Evolutionary conservation across 2,797 vertebrate genomes (phyloP).

Genomic region (Iguana delicatissima): DNA sequence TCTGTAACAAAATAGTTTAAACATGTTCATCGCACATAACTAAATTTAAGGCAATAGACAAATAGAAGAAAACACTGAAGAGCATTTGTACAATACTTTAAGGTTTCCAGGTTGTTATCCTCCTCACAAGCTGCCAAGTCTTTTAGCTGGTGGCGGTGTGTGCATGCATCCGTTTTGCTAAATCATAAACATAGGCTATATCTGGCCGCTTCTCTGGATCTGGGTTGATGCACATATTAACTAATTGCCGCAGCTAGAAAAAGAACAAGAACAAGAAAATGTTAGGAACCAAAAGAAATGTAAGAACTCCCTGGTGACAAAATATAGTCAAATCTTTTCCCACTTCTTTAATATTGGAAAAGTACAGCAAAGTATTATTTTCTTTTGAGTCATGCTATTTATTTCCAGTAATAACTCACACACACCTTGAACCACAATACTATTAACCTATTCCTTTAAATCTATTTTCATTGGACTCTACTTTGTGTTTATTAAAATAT

Average conservation of each 20-base stretch:
- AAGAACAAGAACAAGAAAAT: constrained; percentile 31
- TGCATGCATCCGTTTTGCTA: constrained; percentile 94
- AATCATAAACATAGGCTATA: constrained; percentile 93
- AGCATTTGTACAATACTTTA: constrained; percentile 62
- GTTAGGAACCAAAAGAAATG: neutral
- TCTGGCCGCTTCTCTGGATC: constrained; percentile 98
- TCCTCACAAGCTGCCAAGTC: constrained; percentile 1
- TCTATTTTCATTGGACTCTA: neutral
- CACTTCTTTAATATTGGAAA: neutral
- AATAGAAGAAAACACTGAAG: constrained; percentile 54
- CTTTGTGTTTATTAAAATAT: neutral
- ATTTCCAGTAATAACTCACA: neutral
- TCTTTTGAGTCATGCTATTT: neutral
- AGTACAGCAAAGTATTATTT: neutral
- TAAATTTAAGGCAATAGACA: constrained; percentile 54
- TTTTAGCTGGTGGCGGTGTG: constrained; percentile 85
- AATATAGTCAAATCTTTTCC: no score
- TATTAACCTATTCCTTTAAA: constrained; percentile 10
- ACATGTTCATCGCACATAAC: constrained; percentile 64
- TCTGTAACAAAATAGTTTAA: constrained; percentile 67
- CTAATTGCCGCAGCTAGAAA: constrained; percentile 92
- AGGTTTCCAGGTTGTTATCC: constrained; percentile 34
- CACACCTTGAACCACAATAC: neutral
- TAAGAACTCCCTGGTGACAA: neutral
- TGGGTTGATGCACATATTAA: constrained; percentile 98